phyloP scores from a whole-genome alignment of 2,888 invertebrate species.

The Subacronicta megacephala region DNA sequence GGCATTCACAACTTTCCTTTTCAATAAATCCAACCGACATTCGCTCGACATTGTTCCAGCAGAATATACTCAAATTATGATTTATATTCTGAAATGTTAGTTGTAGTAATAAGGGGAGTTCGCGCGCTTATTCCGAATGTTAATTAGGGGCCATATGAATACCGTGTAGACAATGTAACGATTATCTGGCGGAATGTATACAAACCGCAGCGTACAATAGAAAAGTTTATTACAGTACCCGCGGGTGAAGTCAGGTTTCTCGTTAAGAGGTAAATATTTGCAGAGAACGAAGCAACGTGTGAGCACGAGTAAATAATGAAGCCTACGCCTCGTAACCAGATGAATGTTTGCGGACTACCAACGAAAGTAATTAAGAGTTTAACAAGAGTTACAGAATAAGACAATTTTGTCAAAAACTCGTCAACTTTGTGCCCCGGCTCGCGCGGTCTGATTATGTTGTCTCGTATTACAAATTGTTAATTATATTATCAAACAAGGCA shows the following conservation, averaged over 20 bases:
- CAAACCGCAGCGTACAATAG: slow-evolving; percentile 77
- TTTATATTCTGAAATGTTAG: slow-evolving; percentile 55
- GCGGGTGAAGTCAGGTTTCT: slow-evolving; percentile 84
- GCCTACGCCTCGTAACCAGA: slow-evolving; percentile 82
- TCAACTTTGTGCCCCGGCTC: slow-evolving; percentile 49
- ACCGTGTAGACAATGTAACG: slow-evolving; percentile 56
- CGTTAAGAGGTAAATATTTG: slow-evolving; percentile 86
- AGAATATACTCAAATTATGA: slow-evolving; percentile 60
- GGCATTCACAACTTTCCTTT: slow-evolving; percentile 77
- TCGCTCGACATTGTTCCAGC: slow-evolving; percentile 55
- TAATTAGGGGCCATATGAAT: slow-evolving; percentile 71
- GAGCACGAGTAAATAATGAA: slow-evolving; percentile 85
- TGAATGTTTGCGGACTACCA: slow-evolving; percentile 86
- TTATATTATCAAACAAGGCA: slow-evolving; percentile 7
- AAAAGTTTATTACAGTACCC: slow-evolving; percentile 84
- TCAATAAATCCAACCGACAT: slow-evolving; percentile 72
- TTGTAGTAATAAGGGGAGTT: slow-evolving; percentile 49
- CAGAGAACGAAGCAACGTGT: slow-evolving; percentile 76
- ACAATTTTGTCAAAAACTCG: slow-evolving; percentile 74
- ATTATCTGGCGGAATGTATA: slow-evolving; percentile 62
- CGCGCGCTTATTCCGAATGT: slow-evolving; percentile 52
- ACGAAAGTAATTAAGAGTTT: slow-evolving; percentile 86
- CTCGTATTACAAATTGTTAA: slow-evolving; percentile 17
- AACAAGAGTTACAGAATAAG: slow-evolving; percentile 78
- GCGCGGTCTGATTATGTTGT: slow-evolving; percentile 48